Conservation (phyloP, 2,797 vertebrate species). For the Diceros bicornis region DNA sequence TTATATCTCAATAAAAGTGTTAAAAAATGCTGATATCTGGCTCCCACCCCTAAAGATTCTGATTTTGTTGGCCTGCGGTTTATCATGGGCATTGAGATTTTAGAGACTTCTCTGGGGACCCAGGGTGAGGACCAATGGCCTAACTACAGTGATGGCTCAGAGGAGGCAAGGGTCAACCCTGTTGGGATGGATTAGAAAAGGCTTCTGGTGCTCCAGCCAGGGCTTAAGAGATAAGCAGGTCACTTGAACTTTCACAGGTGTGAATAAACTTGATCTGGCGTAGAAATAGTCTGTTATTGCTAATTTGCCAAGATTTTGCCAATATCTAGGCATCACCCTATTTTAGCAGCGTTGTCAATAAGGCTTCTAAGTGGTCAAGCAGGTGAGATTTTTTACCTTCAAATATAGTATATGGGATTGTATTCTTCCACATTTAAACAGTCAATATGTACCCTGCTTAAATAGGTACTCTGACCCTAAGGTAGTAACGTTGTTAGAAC, state of each 20-base stretch:
- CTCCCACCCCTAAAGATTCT: neutral
- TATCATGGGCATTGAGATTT: neutral
- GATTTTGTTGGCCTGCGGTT: neutral
- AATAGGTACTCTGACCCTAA: neutral
- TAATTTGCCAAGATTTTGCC: neutral
- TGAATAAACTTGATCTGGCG: neutral
- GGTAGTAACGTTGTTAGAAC: neutral
- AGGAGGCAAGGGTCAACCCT: fast-evolving
- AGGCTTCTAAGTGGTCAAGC: neutral
- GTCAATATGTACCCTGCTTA: neutral
- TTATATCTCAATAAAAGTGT: neutral
- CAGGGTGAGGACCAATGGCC: neutral
- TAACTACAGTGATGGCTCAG: neutral
- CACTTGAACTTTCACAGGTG: neutral
- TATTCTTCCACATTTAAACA: neutral
- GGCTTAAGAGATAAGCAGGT: neutral
- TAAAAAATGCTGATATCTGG: neutral
- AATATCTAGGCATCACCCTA: neutral
- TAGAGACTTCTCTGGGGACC: neutral
- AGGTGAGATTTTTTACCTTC: neutral
- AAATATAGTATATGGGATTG: neutral
- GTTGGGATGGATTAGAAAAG: neutral
- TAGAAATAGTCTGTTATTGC: neutral
- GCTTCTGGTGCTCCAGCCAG: neutral
- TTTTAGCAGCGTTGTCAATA: neutral